phyloP scores from a whole-genome alignment of 1,140 invertebrate species.

The Drosophila pectinifera region DNA sequence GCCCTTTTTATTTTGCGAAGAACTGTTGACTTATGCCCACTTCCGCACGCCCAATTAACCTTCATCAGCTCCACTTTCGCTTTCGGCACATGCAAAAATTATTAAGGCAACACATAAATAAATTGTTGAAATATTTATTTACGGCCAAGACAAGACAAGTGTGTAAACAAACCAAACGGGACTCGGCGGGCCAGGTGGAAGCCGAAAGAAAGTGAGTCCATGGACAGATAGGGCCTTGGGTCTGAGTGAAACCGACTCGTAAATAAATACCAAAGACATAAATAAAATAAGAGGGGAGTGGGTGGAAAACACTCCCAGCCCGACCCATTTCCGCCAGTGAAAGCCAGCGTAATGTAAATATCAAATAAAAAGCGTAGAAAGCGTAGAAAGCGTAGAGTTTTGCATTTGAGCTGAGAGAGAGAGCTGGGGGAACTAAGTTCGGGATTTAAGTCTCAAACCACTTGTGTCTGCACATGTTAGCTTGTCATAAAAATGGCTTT shows the following conservation, averaged over 20 bases:
- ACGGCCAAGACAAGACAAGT: constrained; percentile 24
- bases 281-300: constrained; percentile 29
- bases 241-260: constrained; percentile 34
- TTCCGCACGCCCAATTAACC: constrained; percentile 23
- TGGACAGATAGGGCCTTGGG: constrained; percentile 22
- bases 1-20: constrained; percentile 7
- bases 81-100: constrained; percentile 37
- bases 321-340: constrained; percentile 39
- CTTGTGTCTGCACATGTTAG: constrained; percentile 23
- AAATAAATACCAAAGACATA: constrained; percentile 53
- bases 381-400: constrained; percentile 12
- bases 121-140: constrained; percentile 53
- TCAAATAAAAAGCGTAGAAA: constrained; percentile 42
- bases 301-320: constrained; percentile 18
- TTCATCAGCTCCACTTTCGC: constrained; percentile 19
- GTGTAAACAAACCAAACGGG: constrained; percentile 29
- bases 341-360: constrained; percentile 45
- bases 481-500: constrained; percentile 42
- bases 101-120: constrained; percentile 42
- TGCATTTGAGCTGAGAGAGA: constrained; percentile 23
- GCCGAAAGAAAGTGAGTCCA: constrained; percentile 30
- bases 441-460: constrained; percentile 39
- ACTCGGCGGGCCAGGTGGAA: not conserved
- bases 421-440: constrained; percentile 10
- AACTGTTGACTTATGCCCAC: constrained; percentile 3